phyloP scores from a whole-genome alignment of 2,888 invertebrate species.

The Leptogaster cylindrica region DNA sequence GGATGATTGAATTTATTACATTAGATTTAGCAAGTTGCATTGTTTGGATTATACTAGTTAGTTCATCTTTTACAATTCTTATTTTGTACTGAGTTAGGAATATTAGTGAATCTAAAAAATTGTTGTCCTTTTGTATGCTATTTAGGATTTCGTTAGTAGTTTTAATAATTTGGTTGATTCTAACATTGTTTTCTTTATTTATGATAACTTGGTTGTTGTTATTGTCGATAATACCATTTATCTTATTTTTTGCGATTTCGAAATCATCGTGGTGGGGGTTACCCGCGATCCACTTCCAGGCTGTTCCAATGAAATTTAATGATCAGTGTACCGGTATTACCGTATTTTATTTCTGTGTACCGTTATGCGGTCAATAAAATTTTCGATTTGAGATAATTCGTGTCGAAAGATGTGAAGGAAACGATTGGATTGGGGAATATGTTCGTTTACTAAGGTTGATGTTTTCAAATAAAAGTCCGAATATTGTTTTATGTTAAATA shows the following conservation, averaged over 20 bases:
- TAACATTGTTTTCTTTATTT: background rate
- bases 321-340: too few species aligned
- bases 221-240: constrained; percentile 3
- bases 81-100: background rate
- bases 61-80: constrained; percentile 27
- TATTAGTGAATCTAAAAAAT: background rate
- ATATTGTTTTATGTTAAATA: too few species aligned
- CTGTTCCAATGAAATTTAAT: constrained; percentile 21
- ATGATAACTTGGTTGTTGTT: background rate
- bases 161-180: background rate
- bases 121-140: background rate
- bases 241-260: constrained; percentile 2
- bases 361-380: too few species aligned
- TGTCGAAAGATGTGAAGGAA: too few species aligned
- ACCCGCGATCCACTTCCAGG: constrained; percentile 22
- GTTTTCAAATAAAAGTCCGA: too few species aligned
- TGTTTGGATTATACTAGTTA: background rate
- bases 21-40: constrained; percentile 30
- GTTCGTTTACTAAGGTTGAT: too few species aligned
- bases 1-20: constrained; percentile 1
- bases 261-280: constrained; percentile 24
- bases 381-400: too few species aligned
- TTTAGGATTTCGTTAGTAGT: background rate
- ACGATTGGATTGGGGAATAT: too few species aligned
- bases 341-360: too few species aligned